phyloP scores from a whole-genome alignment of 2,888 invertebrate species.

The Hydraecia micacea region DNA sequence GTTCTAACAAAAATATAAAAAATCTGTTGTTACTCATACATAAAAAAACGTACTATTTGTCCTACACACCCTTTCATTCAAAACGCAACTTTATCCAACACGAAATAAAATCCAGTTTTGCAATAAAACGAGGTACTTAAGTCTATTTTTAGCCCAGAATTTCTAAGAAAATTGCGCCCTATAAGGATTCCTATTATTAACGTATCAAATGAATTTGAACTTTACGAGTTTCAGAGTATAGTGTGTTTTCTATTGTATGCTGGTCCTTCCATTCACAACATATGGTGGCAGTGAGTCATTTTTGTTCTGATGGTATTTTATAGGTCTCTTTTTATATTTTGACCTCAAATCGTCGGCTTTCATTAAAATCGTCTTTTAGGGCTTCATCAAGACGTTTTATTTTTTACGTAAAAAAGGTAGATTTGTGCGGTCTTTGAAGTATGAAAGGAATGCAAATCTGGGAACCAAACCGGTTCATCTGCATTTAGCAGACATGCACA shows the following conservation, averaged over 20 bases:
- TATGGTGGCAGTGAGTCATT: slow-evolving; percentile 63
- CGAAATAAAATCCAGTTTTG: slow-evolving; percentile 16
- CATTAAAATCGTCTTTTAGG: slow-evolving; percentile 42
- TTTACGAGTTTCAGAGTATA: slow-evolving; percentile 7
- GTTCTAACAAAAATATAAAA: slow-evolving; percentile 31
- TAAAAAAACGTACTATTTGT: slow-evolving; percentile 26
- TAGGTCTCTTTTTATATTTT: slow-evolving; percentile 51
- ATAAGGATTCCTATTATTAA: slow-evolving; percentile 57
- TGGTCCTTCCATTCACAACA: slow-evolving; percentile 54
- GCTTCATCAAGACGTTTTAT: slow-evolving; percentile 25
- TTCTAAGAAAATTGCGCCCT: slow-evolving; percentile 63
- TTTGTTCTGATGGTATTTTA: slow-evolving; percentile 56
- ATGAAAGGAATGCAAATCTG: slow-evolving; percentile 26
- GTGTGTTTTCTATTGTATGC: slow-evolving; percentile 33
- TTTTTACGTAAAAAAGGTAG: slow-evolving; percentile 6
- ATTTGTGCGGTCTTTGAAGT: background rate
- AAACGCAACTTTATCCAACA: background rate
- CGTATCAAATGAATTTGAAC: slow-evolving; percentile 39
- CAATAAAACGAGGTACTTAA: background rate
- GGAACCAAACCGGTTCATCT: slow-evolving; percentile 15
- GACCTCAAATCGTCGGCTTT: slow-evolving; percentile 63
- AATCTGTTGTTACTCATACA: slow-evolving; percentile 23
- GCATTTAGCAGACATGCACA: background rate
- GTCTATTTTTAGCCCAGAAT: slow-evolving; percentile 62
- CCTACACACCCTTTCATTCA: background rate